Conservation (phyloP, 1,140 invertebrate species). For the Drosophila ficusphila region DNA sequence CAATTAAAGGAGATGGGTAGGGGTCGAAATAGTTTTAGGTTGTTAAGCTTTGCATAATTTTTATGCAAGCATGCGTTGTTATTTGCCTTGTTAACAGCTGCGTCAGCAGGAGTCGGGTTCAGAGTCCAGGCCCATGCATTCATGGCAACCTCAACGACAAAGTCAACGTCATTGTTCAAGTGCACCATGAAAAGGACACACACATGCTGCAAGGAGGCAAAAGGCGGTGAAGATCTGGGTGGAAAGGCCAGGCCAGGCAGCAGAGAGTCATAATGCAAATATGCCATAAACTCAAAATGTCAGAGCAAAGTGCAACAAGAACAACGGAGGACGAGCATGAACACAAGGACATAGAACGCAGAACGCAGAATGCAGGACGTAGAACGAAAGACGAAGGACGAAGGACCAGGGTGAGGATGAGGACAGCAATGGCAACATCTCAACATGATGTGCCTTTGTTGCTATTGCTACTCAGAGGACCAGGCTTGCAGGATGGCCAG, state of each 20-base stretch:
- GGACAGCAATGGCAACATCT: constrained; percentile 61
- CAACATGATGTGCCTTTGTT: constrained; percentile 60
- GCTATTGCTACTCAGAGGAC: constrained; percentile 25
- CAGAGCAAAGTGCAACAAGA: constrained; percentile 69
- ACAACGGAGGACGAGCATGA: constrained; percentile 32
- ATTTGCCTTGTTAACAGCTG: constrained; percentile 72
- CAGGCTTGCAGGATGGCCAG: constrained; percentile 28
- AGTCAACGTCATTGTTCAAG: constrained; percentile 70
- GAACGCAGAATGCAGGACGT: neutral
- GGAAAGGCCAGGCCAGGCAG: constrained; percentile 25
- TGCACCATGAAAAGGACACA: constrained; percentile 47
- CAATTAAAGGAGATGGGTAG: constrained; percentile 38
- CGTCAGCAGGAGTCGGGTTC: constrained; percentile 41
- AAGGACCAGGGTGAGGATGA: constrained; percentile 8
- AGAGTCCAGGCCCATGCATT: constrained; percentile 39
- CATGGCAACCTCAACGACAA: constrained; percentile 57
- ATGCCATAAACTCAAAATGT: constrained; percentile 80
- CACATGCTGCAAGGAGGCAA: constrained; percentile 6
- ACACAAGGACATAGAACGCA: constrained; percentile 7
- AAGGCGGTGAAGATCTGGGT: neutral
- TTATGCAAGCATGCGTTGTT: constrained; percentile 58
- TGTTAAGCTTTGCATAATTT: constrained; percentile 56
- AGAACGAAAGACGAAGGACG: neutral
- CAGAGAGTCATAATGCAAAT: constrained; percentile 73
- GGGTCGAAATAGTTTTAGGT: constrained; percentile 49